phyloP scores from a whole-genome alignment of 2,797 vertebrate genomes.

The Erethizon dorsatum region DNA sequence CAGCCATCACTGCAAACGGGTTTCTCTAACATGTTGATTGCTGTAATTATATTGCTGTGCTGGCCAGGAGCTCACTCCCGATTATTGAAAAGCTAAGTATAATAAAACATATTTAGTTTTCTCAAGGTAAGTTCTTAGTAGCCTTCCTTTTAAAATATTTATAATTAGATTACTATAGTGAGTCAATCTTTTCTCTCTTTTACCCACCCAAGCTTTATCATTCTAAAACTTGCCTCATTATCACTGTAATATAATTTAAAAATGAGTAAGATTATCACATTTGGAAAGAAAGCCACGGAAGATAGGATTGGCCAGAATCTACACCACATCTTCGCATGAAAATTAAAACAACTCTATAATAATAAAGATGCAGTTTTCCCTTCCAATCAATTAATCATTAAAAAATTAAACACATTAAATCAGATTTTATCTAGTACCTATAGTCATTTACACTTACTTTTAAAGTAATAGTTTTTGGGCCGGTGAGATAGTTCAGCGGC shows the following conservation, averaged over 20 bases:
- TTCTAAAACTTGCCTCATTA: neutral
- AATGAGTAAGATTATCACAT: neutral
- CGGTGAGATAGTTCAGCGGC: no score
- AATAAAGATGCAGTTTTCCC: neutral
- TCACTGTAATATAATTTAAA: neutral
- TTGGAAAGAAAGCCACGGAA: neutral
- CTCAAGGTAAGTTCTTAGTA: neutral
- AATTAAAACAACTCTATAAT: neutral
- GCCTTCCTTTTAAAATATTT: neutral
- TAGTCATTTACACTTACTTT: neutral
- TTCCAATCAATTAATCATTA: neutral
- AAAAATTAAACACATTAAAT: neutral
- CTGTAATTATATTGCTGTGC: neutral
- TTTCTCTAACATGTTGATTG: neutral
- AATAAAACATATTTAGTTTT: conserved; percentile 2
- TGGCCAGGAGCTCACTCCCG: neutral
- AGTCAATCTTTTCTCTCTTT: neutral
- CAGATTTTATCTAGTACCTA: neutral
- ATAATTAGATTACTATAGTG: neutral
- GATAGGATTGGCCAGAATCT: neutral
- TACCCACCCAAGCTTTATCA: neutral
- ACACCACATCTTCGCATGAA: neutral
- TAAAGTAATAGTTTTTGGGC: neutral
- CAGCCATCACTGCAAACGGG: neutral
- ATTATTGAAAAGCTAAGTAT: conserved; percentile 13